Conservation (phyloP, 2,888 invertebrate species). For the Smittia sp. region DNA sequence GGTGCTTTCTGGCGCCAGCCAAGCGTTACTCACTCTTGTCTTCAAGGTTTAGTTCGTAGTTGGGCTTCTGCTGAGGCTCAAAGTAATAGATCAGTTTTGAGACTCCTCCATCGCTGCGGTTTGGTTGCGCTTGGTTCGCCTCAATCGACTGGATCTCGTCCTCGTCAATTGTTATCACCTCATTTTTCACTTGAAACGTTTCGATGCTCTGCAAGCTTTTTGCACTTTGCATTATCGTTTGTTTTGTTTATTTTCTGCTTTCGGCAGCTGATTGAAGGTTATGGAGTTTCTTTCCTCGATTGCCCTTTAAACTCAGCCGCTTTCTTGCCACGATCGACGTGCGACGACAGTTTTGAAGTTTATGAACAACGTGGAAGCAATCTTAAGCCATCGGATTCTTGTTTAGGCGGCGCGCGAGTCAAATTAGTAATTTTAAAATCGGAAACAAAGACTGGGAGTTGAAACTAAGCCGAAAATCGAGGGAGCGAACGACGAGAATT, state of each 20-base stretch:
- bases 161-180: slow-evolving; percentile 12
- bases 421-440: no score
- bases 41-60: not conserved
- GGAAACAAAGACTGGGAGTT: no score
- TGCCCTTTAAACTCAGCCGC: not conserved
- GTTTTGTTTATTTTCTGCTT: not conserved
- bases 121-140: not conserved
- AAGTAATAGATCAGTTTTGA: slow-evolving; percentile 8
- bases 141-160: slow-evolving; percentile 2
- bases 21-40: not conserved
- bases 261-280: not conserved
- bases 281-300: not conserved
- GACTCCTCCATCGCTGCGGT: not conserved
- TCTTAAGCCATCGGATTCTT: not conserved
- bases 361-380: not conserved
- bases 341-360: not conserved
- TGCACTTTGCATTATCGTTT: slow-evolving; percentile 14
- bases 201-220: not conserved
- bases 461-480: no score
- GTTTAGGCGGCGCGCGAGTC: no score
- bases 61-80: slow-evolving; percentile 26
- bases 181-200: not conserved
- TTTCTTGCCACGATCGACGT: not conserved
- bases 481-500: no score
- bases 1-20: not conserved